Evolutionary conservation across 2,888 invertebrate genomes (phyloP).

Genomic region (Neuroscelio doddi): DNA sequence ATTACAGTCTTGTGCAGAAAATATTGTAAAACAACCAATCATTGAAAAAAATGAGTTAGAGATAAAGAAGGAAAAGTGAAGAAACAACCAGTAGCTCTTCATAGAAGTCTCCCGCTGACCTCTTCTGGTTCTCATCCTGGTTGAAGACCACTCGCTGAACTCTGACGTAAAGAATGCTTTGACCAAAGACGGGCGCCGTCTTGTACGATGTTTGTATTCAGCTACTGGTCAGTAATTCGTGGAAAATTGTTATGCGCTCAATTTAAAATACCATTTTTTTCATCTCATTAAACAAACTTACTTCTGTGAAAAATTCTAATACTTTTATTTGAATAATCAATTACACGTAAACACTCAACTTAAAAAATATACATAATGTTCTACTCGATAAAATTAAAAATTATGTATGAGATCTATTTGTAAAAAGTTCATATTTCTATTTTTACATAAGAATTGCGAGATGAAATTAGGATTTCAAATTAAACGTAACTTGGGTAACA

Average conservation of each 20-base stretch:
- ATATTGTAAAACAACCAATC: constrained; percentile 17
- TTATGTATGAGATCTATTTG: no score
- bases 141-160: constrained; percentile 53
- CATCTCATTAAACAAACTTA: background rate
- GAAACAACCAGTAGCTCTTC: constrained; percentile 67
- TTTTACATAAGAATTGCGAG: background rate
- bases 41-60: constrained; percentile 33
- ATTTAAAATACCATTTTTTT: constrained; percentile 27
- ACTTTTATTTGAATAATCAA: no score
- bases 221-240: constrained; percentile 47
- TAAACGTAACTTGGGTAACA: no score
- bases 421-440: no score
- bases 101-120: constrained; percentile 66
- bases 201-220: constrained; percentile 38
- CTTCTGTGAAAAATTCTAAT: constrained; percentile 3
- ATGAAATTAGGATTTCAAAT: background rate
- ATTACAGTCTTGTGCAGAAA: constrained; percentile 15
- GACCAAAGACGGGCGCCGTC: constrained; percentile 52
- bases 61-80: constrained; percentile 27
- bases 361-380: no score
- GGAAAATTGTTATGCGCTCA: constrained; percentile 35
- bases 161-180: constrained; percentile 68
- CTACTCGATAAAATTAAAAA: no score
- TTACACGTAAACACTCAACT: no score
- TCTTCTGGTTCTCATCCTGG: constrained; percentile 55